Evolutionary conservation across 2,113 vertebrate species (phyloP), one percentile per base, ranked within the genome.

Genomic region (Typhlomys cinereus): DNA sequence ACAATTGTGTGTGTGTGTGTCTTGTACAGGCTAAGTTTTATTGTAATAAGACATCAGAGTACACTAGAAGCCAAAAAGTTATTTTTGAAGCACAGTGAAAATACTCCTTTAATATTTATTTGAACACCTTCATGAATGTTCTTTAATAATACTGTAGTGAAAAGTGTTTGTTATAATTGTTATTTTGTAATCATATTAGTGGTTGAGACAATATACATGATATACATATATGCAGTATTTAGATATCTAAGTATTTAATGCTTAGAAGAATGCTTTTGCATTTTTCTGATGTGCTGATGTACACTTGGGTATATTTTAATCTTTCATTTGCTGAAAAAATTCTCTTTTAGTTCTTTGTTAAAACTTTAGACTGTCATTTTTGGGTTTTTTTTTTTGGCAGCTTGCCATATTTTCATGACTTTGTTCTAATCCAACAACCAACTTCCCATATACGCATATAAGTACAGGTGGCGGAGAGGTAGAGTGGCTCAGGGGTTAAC

Each of bases 111-210:
- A 82, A 66, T n/a, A 93, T 71, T 88, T 93, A 73, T 48, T 95
- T 70, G 7, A 92, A 71, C 61, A 59, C 21, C 21, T 74, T 71
- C 34, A 73, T 74, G 54, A 80, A 62, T 81, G 50, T 59, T 90
- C 39, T 25, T 90, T 82, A 64, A 69, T 79, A 79, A 41, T 94
- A 67, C 73, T 92, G 92, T 86, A 91, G 80, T 80, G 23, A 90
- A 94, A n/a, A n/a, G n/a, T n/a, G n/a, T n/a, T n/a, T n/a, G n/a
- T n/a, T n/a, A n/a, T n/a, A n/a, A n/a, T n/a, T n/a, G n/a, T n/a
- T n/a, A n/a, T n/a, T n/a, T n/a, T n/a, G n/a, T n/a, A n/a, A n/a
- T n/a, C 84, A 84, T 79, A 92, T 14, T 88, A 87, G 29, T 31
- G 57, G 50, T 41, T 76, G 61, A 88, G 61, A 90, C 13, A 25